phyloP scores from a whole-genome alignment of 2,888 invertebrate species.

The Adineta ricciae region DNA sequence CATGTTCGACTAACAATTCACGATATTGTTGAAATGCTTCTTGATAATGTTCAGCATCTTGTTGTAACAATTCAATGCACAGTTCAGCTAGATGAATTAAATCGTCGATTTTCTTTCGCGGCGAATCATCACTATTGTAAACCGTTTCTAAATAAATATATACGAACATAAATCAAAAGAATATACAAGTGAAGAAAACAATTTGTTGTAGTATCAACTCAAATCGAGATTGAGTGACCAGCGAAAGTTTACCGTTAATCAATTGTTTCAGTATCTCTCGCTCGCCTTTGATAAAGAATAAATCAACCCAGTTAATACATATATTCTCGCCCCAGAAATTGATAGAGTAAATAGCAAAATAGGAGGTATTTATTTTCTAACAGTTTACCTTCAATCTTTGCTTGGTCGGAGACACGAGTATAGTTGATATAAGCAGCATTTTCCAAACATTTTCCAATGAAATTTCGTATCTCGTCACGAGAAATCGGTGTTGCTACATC shows the following conservation, averaged over 20 bases:
- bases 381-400: conserved; percentile 84
- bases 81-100: conserved; percentile 90
- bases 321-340: conserved; percentile 24
- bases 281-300: conserved; percentile 10
- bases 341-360: too few relatives aligned
- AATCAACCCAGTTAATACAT: not conserved
- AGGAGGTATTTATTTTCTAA: too few relatives aligned
- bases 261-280: not conserved
- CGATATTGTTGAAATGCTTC: conserved; percentile 99
- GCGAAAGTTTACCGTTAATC: not conserved
- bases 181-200: too few relatives aligned
- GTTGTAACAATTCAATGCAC: conserved; percentile 92
- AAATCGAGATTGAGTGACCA: too few relatives aligned
- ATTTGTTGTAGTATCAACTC: too few relatives aligned
- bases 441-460: conserved; percentile 92
- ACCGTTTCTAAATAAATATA: conserved; percentile 21
- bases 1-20: conserved; percentile 94
- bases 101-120: conserved; percentile 64
- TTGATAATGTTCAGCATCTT: conserved; percentile 98
- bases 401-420: conserved; percentile 83
- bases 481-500: conserved; percentile 94
- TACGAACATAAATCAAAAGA: not conserved
- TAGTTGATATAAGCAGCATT: conserved; percentile 95
- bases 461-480: conserved; percentile 79
- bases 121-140: conserved; percentile 42